A percentile compares a stretch with the other conserved stretches of the same genome.
These are phyloP conservation scores for Synergus umbraculus DNA, from an alignment of 2,888 invertebrate genomes.

Conservation along the genomic window DNA sequence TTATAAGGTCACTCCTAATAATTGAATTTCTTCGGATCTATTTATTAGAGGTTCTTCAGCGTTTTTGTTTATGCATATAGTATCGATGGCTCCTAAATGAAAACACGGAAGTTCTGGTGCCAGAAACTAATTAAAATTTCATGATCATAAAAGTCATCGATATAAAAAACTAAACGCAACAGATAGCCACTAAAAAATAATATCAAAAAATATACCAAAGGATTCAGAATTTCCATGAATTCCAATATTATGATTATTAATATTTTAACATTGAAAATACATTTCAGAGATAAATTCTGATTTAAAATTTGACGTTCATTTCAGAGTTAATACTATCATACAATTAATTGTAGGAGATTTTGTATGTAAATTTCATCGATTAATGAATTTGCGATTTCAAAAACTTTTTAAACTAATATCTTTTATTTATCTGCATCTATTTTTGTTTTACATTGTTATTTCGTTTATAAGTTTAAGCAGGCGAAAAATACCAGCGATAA, in stretches of 20 bases:
- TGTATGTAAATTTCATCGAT: not conserved
- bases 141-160: no score
- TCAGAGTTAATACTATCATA: not conserved
- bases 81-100: no score
- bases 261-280: not conserved
- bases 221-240: not conserved
- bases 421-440: not conserved
- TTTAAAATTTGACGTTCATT: not conserved
- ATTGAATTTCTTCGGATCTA: no score
- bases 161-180: no score
- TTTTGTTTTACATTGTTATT: not conserved
- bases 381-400: not conserved
- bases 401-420: not conserved
- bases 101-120: no score
- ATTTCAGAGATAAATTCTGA: not conserved
- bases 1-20: no score
- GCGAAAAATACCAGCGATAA: not conserved
- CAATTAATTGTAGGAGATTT: not conserved
- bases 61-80: no score
- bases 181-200: no score
- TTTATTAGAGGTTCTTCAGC: no score
- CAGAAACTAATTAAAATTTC: no score
- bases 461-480: not conserved
- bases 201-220: not conserved
- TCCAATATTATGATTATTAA: not conserved